Evolutionary conservation across 2,888 invertebrate species (phyloP).

Genomic region (Xestia xanthographa): DNA sequence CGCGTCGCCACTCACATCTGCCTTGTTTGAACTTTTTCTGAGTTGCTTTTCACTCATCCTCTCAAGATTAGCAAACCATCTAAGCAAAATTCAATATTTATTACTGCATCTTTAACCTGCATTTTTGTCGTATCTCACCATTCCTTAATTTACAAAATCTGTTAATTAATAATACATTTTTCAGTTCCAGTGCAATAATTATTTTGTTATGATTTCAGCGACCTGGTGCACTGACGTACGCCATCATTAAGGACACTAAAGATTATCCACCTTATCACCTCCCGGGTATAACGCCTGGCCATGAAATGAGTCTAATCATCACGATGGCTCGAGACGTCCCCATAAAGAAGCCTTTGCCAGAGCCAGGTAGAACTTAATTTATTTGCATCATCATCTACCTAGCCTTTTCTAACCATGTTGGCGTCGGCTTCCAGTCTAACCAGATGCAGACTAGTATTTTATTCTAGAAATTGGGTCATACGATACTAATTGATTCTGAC

Average conservation of each 20-base stretch:
- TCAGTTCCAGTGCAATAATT: neutral
- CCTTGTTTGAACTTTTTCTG: neutral
- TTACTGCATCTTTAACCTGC: neutral
- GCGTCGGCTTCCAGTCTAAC: neutral
- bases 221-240: constrained; percentile 66
- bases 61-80: neutral
- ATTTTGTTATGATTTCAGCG: constrained; percentile 66
- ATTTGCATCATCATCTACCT: neutral
- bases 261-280: constrained; percentile 74
- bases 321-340: constrained; percentile 83
- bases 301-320: constrained; percentile 79
- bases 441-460: neutral
- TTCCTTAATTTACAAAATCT: neutral
- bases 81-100: no score
- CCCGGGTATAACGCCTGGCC: constrained; percentile 83
- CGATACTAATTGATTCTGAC: neutral
- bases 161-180: neutral
- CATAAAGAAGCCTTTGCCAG: constrained; percentile 84
- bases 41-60: neutral
- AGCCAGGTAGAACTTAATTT: constrained; percentile 78
- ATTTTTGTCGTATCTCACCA: neutral
- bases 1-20: neutral
- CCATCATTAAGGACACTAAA: constrained; percentile 77
- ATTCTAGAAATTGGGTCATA: neutral
- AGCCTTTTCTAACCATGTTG: neutral